phyloP scores from a whole-genome alignment of 2,797 vertebrate genomes.

The Chaetophractus vellerosus region DNA sequence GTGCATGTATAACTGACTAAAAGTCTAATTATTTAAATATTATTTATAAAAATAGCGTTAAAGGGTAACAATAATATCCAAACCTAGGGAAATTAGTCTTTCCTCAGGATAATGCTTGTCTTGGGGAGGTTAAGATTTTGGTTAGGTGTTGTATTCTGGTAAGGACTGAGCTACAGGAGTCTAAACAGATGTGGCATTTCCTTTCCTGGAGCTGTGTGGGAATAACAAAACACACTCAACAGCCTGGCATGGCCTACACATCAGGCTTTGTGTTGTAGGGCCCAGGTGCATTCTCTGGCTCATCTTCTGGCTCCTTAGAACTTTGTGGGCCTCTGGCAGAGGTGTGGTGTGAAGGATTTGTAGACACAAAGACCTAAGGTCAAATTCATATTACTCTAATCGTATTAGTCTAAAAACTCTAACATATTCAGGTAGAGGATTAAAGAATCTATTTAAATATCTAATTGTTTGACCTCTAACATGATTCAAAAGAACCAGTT shows the following conservation, averaged over 20 bases:
- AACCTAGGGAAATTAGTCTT: background rate
- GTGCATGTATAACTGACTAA: background rate
- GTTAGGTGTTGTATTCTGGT: background rate
- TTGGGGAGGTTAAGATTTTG: slow-evolving; percentile 23
- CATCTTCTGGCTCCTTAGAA: background rate
- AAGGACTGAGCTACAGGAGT: background rate
- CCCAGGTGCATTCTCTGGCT: background rate
- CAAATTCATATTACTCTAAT: background rate
- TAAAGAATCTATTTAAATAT: slow-evolving; percentile 41
- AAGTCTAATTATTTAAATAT: slow-evolving; percentile 56
- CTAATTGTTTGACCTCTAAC: slow-evolving; percentile 43
- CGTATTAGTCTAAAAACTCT: background rate
- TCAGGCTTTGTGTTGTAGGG: background rate
- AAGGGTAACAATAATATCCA: background rate
- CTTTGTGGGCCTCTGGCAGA: slow-evolving; percentile 7
- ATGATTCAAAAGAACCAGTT: background rate
- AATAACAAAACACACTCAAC: background rate
- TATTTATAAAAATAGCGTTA: background rate
- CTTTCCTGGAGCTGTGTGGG: slow-evolving; percentile 21
- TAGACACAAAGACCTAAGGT: slow-evolving; percentile 14
- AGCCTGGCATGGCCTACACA: background rate
- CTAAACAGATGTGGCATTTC: background rate
- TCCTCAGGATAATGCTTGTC: background rate
- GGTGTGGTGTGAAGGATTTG: slow-evolving; percentile 21
- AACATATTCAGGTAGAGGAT: background rate